Evolutionary conservation across 1,140 invertebrate species (phyloP), one percentile per base, ranked within the genome.

Genomic region (Aradophagus sp.): DNA sequence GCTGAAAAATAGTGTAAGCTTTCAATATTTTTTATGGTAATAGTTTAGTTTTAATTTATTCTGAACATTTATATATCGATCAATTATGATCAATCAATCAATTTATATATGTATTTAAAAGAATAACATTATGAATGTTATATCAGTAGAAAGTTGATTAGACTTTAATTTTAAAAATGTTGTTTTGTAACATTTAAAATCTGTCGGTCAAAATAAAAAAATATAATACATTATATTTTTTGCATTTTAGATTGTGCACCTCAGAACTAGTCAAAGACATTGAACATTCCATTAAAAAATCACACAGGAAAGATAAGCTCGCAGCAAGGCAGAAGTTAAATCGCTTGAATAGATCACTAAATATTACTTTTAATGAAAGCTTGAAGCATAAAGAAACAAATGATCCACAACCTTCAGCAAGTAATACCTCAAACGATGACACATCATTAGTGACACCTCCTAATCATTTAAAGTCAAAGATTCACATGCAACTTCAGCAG

Each of bases 221-320:
- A n/a, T n/a, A n/a, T n/a, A n/a, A n/a, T n/a, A n/a, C n/a, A n/a
- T n/a, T n/a, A n/a, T n/a, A n/a, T n/a, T 45, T 27, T 12, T 4
- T 3, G 69, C 45, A 48, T 68, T 75, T 2, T 27, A 68, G 63
- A n/a, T 47, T 68, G n/a, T 53, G 12, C 10, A 75, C 76, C 1
- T 15, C 35, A 4, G 76, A 78, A 38, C 35, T 82, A 14, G 74
- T 79, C 27, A 44, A 50, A 10, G 73, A 77, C 34, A 36, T 78
- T 8, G 75, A 67, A 16, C 62, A 79, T 47, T 83, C 82, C 0
- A 83, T 84, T 12, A 84, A 84, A 44, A 80, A 76, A 45, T 84
- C 82, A 0, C 82, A 84, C 39, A 82, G 73, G 19, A 84, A 84
- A 45, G 76, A 82, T 31, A 84, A 84, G 47, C 65, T 61, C 1